A percentile compares a stretch with the other conserved stretches of the same genome.
Evolutionary conservation across 2,797 vertebrate genomes (phyloP).

Genomic region (Manis crassicaudata): DNA sequence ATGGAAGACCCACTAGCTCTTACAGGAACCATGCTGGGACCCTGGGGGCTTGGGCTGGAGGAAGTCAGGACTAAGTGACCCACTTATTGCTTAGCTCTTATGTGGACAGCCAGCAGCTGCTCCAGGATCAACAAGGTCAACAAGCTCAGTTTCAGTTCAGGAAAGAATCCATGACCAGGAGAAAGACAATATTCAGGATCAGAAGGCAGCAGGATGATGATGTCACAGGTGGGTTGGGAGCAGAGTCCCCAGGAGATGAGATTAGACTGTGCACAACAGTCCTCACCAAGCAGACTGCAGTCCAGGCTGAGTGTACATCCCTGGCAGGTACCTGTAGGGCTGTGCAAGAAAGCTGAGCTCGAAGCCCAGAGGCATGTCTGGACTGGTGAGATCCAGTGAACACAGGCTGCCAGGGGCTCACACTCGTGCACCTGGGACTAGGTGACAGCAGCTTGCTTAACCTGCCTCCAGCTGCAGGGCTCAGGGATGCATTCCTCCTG

Average conservation of each 20-base stretch:
- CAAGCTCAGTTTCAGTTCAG: background rate
- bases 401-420: background rate
- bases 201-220: background rate
- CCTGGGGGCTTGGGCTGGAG: background rate
- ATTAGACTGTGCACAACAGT: too few relatives aligned
- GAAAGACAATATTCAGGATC: background rate
- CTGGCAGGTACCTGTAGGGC: background rate
- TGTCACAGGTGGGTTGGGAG: background rate
- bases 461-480: background rate
- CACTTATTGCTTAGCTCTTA: background rate
- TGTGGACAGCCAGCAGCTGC: background rate
- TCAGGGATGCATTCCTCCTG: background rate
- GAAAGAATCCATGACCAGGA: background rate
- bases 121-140: background rate
- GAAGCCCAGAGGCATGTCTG: background rate
- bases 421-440: fast-evolving
- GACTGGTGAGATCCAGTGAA: background rate
- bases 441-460: background rate
- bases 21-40: background rate
- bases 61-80: background rate
- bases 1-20: background rate
- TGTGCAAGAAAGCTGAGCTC: background rate
- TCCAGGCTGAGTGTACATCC: background rate
- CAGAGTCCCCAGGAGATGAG: background rate
- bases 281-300: background rate